These are phyloP conservation scores for Anguilla rostrata DNA, from an alignment of 2,113 vertebrate species.

Conservation along the genomic window DNA sequence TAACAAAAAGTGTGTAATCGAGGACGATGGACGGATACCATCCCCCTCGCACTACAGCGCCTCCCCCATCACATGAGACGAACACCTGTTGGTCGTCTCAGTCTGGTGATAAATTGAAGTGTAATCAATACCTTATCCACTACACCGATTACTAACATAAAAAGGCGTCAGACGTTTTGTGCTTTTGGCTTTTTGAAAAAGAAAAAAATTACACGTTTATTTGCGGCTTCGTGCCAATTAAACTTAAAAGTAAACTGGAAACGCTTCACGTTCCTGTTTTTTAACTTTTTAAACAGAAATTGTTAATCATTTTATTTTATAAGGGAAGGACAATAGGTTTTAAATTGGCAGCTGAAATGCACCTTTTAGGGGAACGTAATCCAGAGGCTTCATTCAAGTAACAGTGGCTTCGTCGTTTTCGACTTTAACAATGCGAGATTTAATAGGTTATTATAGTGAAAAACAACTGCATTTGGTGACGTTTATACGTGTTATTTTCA, in stretches of 20 bases:
- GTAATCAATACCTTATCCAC: constrained; percentile 22
- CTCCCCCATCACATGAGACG: constrained; percentile 50
- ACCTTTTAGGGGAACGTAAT: background rate
- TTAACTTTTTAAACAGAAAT: background rate
- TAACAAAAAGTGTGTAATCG: background rate
- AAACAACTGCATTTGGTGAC: background rate
- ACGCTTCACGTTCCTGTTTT: background rate
- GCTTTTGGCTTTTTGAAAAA: background rate
- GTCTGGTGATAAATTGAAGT: constrained; percentile 27
- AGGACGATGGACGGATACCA: constrained; percentile 2
- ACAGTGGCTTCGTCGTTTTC: too few relatives aligned
- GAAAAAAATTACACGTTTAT: background rate
- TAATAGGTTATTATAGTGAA: background rate
- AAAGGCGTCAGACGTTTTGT: background rate
- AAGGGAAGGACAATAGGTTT: background rate
- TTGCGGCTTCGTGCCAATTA: background rate
- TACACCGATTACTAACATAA: background rate
- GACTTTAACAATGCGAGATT: background rate
- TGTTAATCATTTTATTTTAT: background rate
- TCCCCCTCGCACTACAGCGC: constrained; percentile 27
- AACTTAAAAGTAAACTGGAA: background rate
- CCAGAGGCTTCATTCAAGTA: background rate
- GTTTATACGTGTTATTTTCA: background rate
- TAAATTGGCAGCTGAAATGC: background rate
- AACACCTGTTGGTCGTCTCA: constrained; percentile 62